Percentiles rank a stretch among this genome's conserved stretches.
Evolutionary conservation across 2,888 invertebrate species (phyloP).

Genomic region (Agriopis marginaria): DNA sequence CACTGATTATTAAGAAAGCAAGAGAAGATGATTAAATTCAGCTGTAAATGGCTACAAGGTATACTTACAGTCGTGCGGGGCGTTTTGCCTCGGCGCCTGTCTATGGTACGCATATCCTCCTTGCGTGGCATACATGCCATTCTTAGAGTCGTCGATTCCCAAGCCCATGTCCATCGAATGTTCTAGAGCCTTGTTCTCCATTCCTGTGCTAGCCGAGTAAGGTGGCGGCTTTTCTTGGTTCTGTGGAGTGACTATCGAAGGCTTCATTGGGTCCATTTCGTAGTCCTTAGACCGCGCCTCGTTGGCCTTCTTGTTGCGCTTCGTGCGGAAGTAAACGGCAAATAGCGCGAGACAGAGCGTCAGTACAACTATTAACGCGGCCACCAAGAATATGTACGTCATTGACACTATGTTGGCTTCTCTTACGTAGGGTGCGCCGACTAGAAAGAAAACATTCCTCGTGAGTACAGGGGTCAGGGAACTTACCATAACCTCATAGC

Average conservation of each 20-base stretch:
- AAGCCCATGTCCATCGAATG: constrained; percentile 94
- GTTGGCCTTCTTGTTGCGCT: constrained; percentile 92
- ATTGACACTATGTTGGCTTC: constrained; percentile 92
- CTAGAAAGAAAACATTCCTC: constrained; percentile 73
- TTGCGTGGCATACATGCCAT: constrained; percentile 93
- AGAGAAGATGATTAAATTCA: constrained; percentile 28
- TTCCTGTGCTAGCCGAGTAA: constrained; percentile 93
- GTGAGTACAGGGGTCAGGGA: not conserved
- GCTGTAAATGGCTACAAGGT: not conserved
- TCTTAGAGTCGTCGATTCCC: constrained; percentile 94
- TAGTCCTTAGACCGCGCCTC: constrained; percentile 95
- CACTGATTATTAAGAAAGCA: constrained; percentile 30
- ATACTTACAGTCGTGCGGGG: constrained; percentile 93
- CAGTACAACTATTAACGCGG: constrained; percentile 87
- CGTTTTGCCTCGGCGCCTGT: constrained; percentile 88
- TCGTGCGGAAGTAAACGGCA: constrained; percentile 90
- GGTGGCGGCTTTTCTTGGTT: constrained; percentile 95
- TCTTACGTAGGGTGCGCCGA: constrained; percentile 93
- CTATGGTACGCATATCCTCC: constrained; percentile 95
- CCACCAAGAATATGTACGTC: constrained; percentile 88
- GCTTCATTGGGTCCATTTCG: constrained; percentile 95
- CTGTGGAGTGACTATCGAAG: constrained; percentile 94
- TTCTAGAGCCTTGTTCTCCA: constrained; percentile 97
- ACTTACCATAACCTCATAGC: not conserved
- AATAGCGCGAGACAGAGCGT: constrained; percentile 90